Evolutionary conservation across 2,797 vertebrate genomes (phyloP).

Genomic region (Chiloscyllium punctatum): DNA sequence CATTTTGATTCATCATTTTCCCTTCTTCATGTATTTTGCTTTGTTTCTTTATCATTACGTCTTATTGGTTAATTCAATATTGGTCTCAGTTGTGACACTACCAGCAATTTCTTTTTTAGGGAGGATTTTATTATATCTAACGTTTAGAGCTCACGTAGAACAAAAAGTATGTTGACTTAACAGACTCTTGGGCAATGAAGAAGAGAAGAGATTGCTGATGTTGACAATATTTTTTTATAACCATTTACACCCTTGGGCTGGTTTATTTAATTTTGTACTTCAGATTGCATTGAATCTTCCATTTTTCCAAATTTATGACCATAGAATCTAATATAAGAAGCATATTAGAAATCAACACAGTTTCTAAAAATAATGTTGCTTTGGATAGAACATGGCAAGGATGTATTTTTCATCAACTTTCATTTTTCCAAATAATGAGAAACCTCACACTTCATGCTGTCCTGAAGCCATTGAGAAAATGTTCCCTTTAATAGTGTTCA

Average conservation of each 20-base stretch:
- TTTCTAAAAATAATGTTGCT: not conserved
- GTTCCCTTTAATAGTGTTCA: not conserved
- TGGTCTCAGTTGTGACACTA: not conserved
- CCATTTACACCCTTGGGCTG: not conserved
- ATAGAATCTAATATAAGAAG: not conserved
- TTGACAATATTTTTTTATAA: not conserved
- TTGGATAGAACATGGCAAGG: not conserved
- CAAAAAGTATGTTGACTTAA: not conserved
- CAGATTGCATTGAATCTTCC: not conserved
- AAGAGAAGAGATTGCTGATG: not conserved
- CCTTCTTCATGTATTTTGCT: not conserved
- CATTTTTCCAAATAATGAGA: not conserved
- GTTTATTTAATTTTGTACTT: not conserved
- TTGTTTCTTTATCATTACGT: not conserved
- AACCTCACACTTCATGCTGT: not conserved
- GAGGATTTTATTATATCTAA: not conserved
- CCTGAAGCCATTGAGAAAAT: not conserved
- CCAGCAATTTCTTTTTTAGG: not conserved
- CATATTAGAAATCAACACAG: not conserved
- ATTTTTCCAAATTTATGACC: not conserved
- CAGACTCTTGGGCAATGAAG: not conserved
- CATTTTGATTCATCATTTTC: not conserved
- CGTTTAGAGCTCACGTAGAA: not conserved
- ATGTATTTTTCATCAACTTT: not conserved
- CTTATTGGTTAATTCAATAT: not conserved